These are phyloP conservation scores for Thymelicus sylvestris DNA, from an alignment of 2,888 invertebrate species.

Conservation along the genomic window DNA sequence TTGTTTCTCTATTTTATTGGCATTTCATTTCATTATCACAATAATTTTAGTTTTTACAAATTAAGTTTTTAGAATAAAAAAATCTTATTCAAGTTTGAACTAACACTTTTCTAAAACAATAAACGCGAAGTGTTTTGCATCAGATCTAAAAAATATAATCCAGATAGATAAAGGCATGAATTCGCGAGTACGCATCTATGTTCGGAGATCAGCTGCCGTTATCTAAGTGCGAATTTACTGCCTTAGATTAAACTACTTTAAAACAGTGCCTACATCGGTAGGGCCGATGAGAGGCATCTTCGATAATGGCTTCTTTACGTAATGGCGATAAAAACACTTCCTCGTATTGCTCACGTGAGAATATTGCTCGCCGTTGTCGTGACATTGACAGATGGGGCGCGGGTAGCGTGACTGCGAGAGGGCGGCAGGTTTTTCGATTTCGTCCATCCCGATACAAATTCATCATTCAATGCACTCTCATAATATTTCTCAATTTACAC, in stretches of 20 bases:
- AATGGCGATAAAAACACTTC: conserved; percentile 73
- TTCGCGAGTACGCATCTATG: conserved; percentile 67
- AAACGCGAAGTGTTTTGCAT: conserved; percentile 23
- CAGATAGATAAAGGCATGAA: conserved; percentile 66
- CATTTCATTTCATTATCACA: too few species aligned
- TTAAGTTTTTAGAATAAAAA: too few species aligned
- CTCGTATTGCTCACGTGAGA: conserved; percentile 69
- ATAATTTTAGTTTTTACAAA: too few species aligned
- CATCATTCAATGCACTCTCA: conserved; percentile 44
- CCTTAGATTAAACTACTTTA: conserved; percentile 62
- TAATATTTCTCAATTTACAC: conserved; percentile 57
- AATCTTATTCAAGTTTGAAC: too few species aligned
- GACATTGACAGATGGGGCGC: conserved; percentile 70
- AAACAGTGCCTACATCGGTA: conserved; percentile 59
- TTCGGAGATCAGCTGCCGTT: conserved; percentile 66
- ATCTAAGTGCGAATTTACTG: conserved; percentile 75
- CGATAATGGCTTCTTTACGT: conserved; percentile 69
- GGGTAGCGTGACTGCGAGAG: conserved; percentile 51
- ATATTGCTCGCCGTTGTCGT: conserved; percentile 57
- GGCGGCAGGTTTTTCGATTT: conserved; percentile 41
- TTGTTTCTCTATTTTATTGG: too few species aligned
- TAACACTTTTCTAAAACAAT: background rate
- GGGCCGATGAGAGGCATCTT: conserved; percentile 56
- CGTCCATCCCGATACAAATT: conserved; percentile 33
- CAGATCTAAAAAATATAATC: conserved; percentile 39